Evolutionary conservation across 2,113 vertebrate genomes (phyloP).

Genomic region (Sphyrna mokarran): DNA sequence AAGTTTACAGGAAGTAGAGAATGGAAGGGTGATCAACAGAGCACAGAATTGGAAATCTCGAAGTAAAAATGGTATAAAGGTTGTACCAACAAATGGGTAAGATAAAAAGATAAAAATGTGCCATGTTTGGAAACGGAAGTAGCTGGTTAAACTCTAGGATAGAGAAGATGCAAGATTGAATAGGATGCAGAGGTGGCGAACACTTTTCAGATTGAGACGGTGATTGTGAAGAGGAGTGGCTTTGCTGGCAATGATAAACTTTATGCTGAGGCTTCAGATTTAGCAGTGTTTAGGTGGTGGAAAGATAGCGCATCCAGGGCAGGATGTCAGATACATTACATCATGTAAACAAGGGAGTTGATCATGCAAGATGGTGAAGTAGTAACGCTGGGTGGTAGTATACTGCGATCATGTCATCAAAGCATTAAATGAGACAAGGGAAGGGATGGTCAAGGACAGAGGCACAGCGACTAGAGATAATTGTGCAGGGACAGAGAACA

Average conservation of each 20-base stretch:
- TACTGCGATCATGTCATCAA: not conserved
- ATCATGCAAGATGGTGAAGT: too few species aligned
- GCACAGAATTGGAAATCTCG: not conserved
- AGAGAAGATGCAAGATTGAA: not conserved
- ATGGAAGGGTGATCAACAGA: not conserved
- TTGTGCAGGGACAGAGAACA: not conserved
- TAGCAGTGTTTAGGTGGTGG: not conserved
- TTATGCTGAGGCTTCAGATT: not conserved
- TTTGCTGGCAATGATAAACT: not conserved
- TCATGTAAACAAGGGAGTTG: not conserved
- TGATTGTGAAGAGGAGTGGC: not conserved
- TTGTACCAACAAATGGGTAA: not conserved
- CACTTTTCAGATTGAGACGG: not conserved
- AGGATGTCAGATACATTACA: not conserved
- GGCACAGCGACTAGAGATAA: not conserved
- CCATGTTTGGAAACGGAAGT: not conserved
- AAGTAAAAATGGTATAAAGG: not conserved
- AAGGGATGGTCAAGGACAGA: not conserved
- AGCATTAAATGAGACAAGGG: not conserved
- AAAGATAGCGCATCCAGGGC: not conserved
- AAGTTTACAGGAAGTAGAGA: not conserved
- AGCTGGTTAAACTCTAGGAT: not conserved
- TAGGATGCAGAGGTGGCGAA: not conserved
- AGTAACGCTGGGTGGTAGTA: not conserved
- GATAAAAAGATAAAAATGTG: too few species aligned